These are phyloP conservation scores for Hipparchia semele DNA, from an alignment of 2,888 invertebrate species.

Conservation along the genomic window DNA sequence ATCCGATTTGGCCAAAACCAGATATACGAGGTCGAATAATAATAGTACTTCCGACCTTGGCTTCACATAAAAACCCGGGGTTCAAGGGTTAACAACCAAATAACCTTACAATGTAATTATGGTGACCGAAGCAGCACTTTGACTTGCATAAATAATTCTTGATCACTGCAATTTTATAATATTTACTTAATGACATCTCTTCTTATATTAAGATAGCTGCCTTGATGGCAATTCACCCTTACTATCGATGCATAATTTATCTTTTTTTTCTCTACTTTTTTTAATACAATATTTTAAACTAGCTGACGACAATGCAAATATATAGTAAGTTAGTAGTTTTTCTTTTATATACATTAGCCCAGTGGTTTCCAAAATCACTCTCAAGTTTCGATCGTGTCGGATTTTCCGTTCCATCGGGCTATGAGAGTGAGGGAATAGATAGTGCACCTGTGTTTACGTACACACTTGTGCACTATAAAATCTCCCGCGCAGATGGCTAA, in stretches of 20 bases:
- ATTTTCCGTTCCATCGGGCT: too few species aligned
- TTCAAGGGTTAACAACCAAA: conserved; percentile 25
- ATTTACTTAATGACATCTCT: conserved; percentile 1
- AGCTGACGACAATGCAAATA: too few species aligned
- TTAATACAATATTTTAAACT: too few species aligned
- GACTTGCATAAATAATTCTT: conserved; percentile 7
- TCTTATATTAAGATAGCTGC: background rate
- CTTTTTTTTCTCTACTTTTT: background rate
- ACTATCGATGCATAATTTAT: background rate
- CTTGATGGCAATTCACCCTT: background rate
- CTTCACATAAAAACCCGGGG: conserved; percentile 22
- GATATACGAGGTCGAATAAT: conserved; percentile 30
- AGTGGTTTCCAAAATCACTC: too few species aligned
- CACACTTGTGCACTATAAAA: too few species aligned
- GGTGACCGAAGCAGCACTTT: conserved; percentile 4
- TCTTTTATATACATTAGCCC: too few species aligned
- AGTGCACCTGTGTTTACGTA: too few species aligned
- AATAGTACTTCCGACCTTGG: conserved; percentile 26
- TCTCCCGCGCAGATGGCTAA: too few species aligned
- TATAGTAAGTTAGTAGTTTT: too few species aligned
- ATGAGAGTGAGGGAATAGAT: too few species aligned
- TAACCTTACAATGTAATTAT: conserved; percentile 18
- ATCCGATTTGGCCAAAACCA: conserved; percentile 25
- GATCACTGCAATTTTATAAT: conserved; percentile 14
- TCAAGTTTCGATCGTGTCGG: too few species aligned